Conservation (phyloP, 2,797 vertebrate species). For the Gadopsis marmoratus region DNA sequence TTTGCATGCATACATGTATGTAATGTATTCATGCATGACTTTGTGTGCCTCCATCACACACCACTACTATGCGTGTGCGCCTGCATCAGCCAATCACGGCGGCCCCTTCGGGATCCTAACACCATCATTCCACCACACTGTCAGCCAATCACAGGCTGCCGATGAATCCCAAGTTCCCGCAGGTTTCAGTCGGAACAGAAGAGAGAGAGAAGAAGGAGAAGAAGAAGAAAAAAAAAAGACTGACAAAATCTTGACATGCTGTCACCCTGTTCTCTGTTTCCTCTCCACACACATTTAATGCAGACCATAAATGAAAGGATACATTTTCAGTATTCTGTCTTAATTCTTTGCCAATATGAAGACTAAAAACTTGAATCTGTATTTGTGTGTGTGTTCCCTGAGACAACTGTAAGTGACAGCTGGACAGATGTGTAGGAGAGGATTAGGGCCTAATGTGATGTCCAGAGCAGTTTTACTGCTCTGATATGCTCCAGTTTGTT, state of each 20-base stretch:
- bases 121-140: constrained; percentile 79
- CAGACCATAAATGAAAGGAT: neutral
- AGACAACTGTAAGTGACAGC: constrained; percentile 58
- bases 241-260: constrained; percentile 48
- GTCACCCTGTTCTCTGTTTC: constrained; percentile 39
- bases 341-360: neutral
- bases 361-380: neutral
- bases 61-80: constrained; percentile 15
- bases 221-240: constrained; percentile 19
- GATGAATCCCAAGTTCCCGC: constrained; percentile 68
- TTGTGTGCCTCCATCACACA: constrained; percentile 24
- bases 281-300: constrained; percentile 5
- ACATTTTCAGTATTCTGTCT: neutral
- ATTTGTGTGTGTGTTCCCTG: constrained; percentile 4
- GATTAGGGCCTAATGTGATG: constrained; percentile 59
- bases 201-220: constrained; percentile 12
- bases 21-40: constrained; percentile 15
- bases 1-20: too few species aligned
- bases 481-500: constrained; percentile 48
- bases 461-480: constrained; percentile 49
- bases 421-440: constrained; percentile 35
- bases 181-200: constrained; percentile 59
- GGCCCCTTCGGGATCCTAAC: constrained; percentile 60
- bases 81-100: constrained; percentile 72
- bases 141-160: constrained; percentile 75